phyloP scores from a whole-genome alignment of 2,888 invertebrate genomes.

The Calameuta filiformis region DNA sequence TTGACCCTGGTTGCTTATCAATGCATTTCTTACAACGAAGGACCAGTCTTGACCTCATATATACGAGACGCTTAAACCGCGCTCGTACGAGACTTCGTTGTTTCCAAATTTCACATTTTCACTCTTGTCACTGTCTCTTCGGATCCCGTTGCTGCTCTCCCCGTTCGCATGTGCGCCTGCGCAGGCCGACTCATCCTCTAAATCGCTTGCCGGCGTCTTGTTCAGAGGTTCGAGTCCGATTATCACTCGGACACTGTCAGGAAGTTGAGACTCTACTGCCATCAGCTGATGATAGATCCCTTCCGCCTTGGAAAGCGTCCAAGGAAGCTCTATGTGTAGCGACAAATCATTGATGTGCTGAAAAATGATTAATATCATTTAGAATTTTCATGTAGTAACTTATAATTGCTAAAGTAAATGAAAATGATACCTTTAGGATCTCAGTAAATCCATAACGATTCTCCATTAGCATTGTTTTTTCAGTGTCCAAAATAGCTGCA shows the following conservation, averaged over 20 bases:
- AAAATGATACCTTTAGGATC: conserved; percentile 82
- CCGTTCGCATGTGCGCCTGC: conserved; percentile 54
- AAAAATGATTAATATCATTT: conserved; percentile 49
- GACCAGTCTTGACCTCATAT: conserved; percentile 49
- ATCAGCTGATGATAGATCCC: conserved; percentile 91
- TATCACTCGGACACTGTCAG: conserved; percentile 77
- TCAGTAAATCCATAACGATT: conserved; percentile 95
- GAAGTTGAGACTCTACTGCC: conserved; percentile 74
- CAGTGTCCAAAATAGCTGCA: conserved; percentile 91
- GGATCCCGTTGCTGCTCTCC: conserved; percentile 59
- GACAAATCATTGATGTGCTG: conserved; percentile 97
- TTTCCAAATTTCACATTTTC: conserved; percentile 54
- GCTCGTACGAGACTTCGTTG: conserved; percentile 61
- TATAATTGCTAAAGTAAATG: conserved; percentile 11
- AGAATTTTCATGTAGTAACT: conserved; percentile 24
- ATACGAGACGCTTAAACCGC: conserved; percentile 57
- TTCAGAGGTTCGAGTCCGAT: conserved; percentile 73
- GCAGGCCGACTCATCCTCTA: conserved; percentile 42
- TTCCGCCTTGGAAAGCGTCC: conserved; percentile 87
- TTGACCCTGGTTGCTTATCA: conserved; percentile 5
- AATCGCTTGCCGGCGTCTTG: conserved; percentile 37
- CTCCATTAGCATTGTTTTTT: conserved; percentile 88
- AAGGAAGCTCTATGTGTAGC: conserved; percentile 84
- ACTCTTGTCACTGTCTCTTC: conserved; percentile 57
- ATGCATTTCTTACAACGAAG: conserved; percentile 9